Evolutionary conservation across 2,888 invertebrate species (phyloP), one percentile per base, ranked within the genome.

Genomic region (Capitulum mitella): DNA sequence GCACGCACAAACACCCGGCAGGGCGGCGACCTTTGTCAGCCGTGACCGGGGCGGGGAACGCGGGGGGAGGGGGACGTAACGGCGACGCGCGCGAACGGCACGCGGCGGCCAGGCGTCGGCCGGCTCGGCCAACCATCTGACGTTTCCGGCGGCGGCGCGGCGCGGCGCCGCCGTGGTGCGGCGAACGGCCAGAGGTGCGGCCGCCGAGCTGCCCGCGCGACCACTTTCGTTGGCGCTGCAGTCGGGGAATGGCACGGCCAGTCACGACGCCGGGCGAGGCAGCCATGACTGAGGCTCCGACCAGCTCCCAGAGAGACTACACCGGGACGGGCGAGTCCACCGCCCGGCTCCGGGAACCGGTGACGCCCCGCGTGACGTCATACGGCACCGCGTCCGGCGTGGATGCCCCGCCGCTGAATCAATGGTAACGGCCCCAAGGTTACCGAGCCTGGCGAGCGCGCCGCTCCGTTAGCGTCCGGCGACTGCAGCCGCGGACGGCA

Each of bases 111-210:
- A 29, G 58, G n/a, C n/a, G 29, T 29, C 29, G 58, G 58, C 10
- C 10, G 10, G 43, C 43, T 5, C 6, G 6, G 43, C 43, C 43
- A 43, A n/a, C n/a, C n/a, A n/a, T n/a, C 10, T 29, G 58, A 29
- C 58, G 29, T n/a, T 58, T 58, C 58, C 58, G 58, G 58, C n/a
- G 58, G n/a, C 58, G n/a, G n/a, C 58, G n/a, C n/a, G n/a, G 29
- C 19, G 51, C 19, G 58, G 29, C 10, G n/a, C n/a, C n/a, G 29
- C 8, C 8, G 58, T n/a, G n/a, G n/a, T n/a, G 29, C 3, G 58
- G 58, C 22, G 22, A 51, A 29, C 26, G 29, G 29, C 29, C n/a
- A 2, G 58, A 29, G 58, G 58, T n/a, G 58, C 58, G 58, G 29
- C 29, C n/a, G 58, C 58, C 58, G 58, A 10, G 58, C 6, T 29